A percentile compares a stretch with the other conserved stretches of the same genome.
Evolutionary conservation across 23 tunicate species (phyloP).

Genomic region (Oikopleura dioica): DNA sequence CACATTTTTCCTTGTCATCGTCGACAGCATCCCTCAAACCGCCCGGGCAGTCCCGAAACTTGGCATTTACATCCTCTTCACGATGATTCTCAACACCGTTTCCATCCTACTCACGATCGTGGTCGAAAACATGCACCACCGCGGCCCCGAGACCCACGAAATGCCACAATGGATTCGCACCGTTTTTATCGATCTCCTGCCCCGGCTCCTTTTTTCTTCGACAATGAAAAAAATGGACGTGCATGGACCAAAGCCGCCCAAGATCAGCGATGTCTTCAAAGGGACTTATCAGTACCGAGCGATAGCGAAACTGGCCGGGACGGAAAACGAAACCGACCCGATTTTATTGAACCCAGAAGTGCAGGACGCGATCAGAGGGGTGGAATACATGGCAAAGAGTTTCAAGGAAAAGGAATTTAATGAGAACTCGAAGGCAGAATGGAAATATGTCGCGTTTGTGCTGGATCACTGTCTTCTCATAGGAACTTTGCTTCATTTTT

Average conservation of each 20-base stretch:
- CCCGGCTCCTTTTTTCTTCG: slow-evolving; percentile 52
- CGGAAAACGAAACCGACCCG: neutral
- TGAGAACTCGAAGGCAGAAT: slow-evolving; percentile 22
- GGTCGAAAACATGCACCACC: slow-evolving; percentile 59
- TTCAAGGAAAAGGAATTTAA: slow-evolving; percentile 28
- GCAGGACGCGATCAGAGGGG: slow-evolving; percentile 43
- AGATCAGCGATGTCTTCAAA: neutral
- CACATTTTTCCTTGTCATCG: slow-evolving; percentile 81
- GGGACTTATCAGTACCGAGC: neutral
- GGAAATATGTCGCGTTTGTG: slow-evolving; percentile 97
- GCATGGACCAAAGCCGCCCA: slow-evolving; percentile 20
- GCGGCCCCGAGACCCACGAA: slow-evolving; percentile 64
- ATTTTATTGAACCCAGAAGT: slow-evolving; percentile 26
- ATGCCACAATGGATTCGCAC: slow-evolving; percentile 61
- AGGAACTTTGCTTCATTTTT: too few species aligned
- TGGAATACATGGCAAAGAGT: slow-evolving; percentile 46
- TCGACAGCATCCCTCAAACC: slow-evolving; percentile 80
- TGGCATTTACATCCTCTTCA: slow-evolving; percentile 78
- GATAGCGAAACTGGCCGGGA: neutral
- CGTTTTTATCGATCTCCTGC: slow-evolving; percentile 65
- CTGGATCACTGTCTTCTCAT: slow-evolving; percentile 74
- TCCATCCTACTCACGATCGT: slow-evolving; percentile 72
- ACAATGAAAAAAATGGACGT: slow-evolving; percentile 53
- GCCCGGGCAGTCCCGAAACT: slow-evolving; percentile 80
- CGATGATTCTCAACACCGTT: slow-evolving; percentile 76